Evolutionary conservation across 2,113 vertebrate genomes (phyloP).

Genomic region (Rhinopomastus cyanomelas): DNA sequence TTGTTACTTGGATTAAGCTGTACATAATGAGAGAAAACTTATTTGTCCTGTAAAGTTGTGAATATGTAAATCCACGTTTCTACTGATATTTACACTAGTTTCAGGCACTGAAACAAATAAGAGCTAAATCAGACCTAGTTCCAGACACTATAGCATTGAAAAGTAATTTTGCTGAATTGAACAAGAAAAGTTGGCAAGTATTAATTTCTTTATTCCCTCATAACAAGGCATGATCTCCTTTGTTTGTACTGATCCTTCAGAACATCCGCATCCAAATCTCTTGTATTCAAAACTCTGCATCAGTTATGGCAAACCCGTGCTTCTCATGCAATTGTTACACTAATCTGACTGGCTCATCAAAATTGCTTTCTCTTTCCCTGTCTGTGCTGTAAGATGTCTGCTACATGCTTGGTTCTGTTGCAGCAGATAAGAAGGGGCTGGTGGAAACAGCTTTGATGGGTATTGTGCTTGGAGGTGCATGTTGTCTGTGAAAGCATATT

Average conservation of each 20-base stretch:
- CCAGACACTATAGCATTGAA: constrained; percentile 66
- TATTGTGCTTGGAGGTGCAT: constrained; percentile 80
- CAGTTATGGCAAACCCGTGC: constrained; percentile 48
- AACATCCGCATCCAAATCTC: background rate
- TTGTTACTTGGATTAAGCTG: background rate
- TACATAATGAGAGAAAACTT: background rate
- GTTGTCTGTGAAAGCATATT: constrained; percentile 68
- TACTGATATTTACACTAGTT: constrained; percentile 69
- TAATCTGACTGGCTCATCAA: constrained; percentile 69
- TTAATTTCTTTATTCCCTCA: constrained; percentile 68
- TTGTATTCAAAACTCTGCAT: constrained; percentile 56
- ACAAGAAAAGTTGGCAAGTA: constrained; percentile 87
- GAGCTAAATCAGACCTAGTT: constrained; percentile 65
- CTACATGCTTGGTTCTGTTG: constrained; percentile 65
- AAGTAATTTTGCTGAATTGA: constrained; percentile 74
- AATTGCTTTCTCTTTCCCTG: constrained; percentile 49
- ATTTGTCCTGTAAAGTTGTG: constrained; percentile 19
- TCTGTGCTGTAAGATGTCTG: constrained; percentile 59
- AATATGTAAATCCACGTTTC: constrained; percentile 61
- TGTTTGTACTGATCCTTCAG: constrained; percentile 65
- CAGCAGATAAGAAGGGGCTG: constrained; percentile 66
- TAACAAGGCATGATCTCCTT: constrained; percentile 81
- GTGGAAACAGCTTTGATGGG: constrained; percentile 66
- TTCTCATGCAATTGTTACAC: constrained; percentile 56
- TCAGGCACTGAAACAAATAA: constrained; percentile 64